These are phyloP conservation scores for Autographa pulchrina DNA, from an alignment of 2,888 invertebrate genomes.

Conservation along the genomic window DNA sequence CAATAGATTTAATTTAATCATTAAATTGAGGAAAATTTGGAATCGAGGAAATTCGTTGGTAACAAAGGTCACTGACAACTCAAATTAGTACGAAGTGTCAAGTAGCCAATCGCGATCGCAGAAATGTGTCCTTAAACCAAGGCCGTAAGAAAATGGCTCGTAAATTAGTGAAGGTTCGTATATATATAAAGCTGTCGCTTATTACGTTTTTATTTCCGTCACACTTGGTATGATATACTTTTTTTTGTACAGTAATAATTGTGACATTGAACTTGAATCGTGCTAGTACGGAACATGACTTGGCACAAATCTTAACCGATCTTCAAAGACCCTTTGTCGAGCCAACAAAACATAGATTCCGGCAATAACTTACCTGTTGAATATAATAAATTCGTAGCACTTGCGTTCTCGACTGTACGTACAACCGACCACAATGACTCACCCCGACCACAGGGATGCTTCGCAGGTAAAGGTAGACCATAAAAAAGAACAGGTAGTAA, in stretches of 20 bases:
- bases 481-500: slow-evolving; percentile 71
- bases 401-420: slow-evolving; percentile 59
- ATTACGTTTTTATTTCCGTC: neutral
- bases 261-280: neutral
- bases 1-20: slow-evolving; percentile 40
- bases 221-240: neutral
- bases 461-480: slow-evolving; percentile 65
- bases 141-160: slow-evolving; percentile 14
- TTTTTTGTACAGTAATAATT: neutral
- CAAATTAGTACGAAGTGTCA: slow-evolving; percentile 40
- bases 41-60: slow-evolving; percentile 38
- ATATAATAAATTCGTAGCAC: slow-evolving; percentile 60
- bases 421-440: slow-evolving; percentile 65
- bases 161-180: neutral
- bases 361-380: slow-evolving; percentile 65
- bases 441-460: slow-evolving; percentile 62
- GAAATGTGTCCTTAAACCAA: slow-evolving; percentile 39
- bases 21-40: slow-evolving; percentile 30
- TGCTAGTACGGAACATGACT: slow-evolving; percentile 35
- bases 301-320: slow-evolving; percentile 28
- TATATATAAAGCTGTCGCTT: neutral
- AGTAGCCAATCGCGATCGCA: slow-evolving; percentile 30
- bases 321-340: slow-evolving; percentile 49
- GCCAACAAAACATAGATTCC: slow-evolving; percentile 51
- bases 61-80: slow-evolving; percentile 52